phyloP scores from a whole-genome alignment of 2,888 invertebrate genomes.

The Leucoptera coffeella region DNA sequence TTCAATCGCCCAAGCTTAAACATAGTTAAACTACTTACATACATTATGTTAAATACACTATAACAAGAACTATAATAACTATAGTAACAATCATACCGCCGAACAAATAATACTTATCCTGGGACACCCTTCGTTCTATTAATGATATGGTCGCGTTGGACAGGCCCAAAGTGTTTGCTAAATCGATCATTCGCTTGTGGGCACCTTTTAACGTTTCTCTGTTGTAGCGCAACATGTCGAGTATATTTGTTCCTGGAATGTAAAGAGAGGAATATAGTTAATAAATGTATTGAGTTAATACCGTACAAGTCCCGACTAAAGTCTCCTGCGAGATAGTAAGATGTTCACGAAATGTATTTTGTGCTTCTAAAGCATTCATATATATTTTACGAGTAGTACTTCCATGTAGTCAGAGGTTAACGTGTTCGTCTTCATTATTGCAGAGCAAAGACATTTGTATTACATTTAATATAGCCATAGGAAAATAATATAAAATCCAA shows the following conservation, averaged over 20 bases:
- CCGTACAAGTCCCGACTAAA: too few relatives aligned
- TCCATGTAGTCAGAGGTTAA: too few relatives aligned
- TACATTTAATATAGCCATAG: too few relatives aligned
- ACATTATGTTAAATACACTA: conserved; percentile 56
- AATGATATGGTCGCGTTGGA: conserved; percentile 93
- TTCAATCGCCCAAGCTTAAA: not conserved
- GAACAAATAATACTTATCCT: conserved; percentile 84
- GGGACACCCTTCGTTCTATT: conserved; percentile 79
- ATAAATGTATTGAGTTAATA: too few relatives aligned
- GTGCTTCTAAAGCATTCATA: too few relatives aligned
- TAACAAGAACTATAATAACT: conserved; percentile 71
- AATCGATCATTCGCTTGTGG: conserved; percentile 76
- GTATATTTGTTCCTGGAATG: conserved; percentile 58
- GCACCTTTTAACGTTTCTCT: conserved; percentile 80
- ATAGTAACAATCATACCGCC: conserved; percentile 83
- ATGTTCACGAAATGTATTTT: too few relatives aligned
- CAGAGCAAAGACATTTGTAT: too few relatives aligned
- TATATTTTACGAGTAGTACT: too few relatives aligned
- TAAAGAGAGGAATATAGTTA: too few relatives aligned
- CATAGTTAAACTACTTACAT: not conserved
- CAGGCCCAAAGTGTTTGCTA: conserved; percentile 87
- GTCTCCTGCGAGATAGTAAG: too few relatives aligned
- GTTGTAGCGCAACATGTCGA: conserved; percentile 79
- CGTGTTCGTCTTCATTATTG: too few relatives aligned
- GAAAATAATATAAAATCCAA: too few relatives aligned